Evolutionary conservation across 2,797 vertebrate species (phyloP), one percentile per base, ranked within the genome.

Genomic region (Alfaro cultratus): DNA sequence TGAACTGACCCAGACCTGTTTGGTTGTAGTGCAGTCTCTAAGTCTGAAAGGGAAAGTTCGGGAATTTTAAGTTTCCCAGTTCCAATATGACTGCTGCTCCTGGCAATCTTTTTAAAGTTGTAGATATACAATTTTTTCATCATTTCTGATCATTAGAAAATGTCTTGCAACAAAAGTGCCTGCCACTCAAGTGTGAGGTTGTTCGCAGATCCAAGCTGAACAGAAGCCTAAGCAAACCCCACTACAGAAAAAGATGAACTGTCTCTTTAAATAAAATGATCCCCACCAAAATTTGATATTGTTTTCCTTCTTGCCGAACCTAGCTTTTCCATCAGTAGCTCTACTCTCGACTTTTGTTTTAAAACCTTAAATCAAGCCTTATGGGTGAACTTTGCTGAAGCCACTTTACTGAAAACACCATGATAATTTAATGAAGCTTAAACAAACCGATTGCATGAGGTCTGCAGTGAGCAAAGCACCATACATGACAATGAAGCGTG

Each of bases 401-500:
- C 78, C 15, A 72, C 31, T 31, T 41, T 36, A 6, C 21, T 26
- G 13, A 60, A 41, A 81, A 74, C 78, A 26, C 4, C 15, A 53
- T 81, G 3, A 46, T 49, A 55, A 70, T 85, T 74, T 75, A 88
- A 79, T 87, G 73, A 77, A 53, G 53, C 53, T 79, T 51, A 82
- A 87, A 55, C 11, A 53, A 81, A 53, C 57, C 79, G 41, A 84
- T 80, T 75, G 74, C 15, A 73, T 13, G 5, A 49, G 68, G 1
- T 74, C 71, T 75, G 51, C 76, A 73, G 64, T 79, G 67, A 81
- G 79, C 72, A 15, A 75, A 55, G n/a, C 45, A 71, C 72, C 60
- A 78, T 55, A 85, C 68, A 91, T 89, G 85, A 75, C 83, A 90
- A 49, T 89, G 80, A 87, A 83, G 77, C 36, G 47, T 49, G 67